Conservation (phyloP, 1,140 invertebrate species). For the Scaptomyza hsui region DNA sequence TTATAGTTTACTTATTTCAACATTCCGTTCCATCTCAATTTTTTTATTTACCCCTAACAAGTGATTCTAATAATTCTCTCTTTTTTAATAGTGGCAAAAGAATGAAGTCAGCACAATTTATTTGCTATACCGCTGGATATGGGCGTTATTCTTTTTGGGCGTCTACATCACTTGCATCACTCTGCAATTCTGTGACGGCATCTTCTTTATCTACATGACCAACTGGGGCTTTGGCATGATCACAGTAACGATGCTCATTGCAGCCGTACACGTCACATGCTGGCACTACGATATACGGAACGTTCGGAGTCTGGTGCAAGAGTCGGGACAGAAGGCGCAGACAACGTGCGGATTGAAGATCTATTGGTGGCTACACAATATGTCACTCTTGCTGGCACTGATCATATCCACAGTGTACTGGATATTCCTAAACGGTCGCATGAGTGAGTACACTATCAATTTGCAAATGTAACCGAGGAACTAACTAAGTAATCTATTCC, state of each 20-base stretch:
- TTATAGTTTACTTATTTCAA: not conserved
- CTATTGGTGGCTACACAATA: constrained; percentile 87
- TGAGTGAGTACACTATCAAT: constrained; percentile 65
- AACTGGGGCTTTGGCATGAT: constrained; percentile 89
- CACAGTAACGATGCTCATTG: constrained; percentile 65
- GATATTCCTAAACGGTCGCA: constrained; percentile 86
- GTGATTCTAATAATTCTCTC: not conserved
- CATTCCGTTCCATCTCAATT: too few relatives aligned
- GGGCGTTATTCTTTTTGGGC: constrained; percentile 85
- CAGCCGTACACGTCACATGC: constrained; percentile 70
- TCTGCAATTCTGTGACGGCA: constrained; percentile 81
- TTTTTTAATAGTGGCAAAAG: constrained; percentile 84
- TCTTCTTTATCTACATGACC: constrained; percentile 89
- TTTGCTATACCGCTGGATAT: constrained; percentile 86
- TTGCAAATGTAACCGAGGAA: not conserved
- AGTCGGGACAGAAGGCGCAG: constrained; percentile 55
- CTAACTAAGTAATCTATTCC: constrained; percentile 4
- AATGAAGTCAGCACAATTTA: constrained; percentile 84
- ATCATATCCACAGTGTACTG: constrained; percentile 88
- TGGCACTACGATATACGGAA: constrained; percentile 70
- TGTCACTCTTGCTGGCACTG: constrained; percentile 85
- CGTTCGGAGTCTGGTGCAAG: constrained; percentile 58
- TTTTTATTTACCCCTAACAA: too few relatives aligned
- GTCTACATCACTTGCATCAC: constrained; percentile 85
- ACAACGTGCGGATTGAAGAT: constrained; percentile 66